These are phyloP conservation scores for Halictus quadricinctus DNA, from an alignment of 2,888 invertebrate species.

Conservation along the genomic window DNA sequence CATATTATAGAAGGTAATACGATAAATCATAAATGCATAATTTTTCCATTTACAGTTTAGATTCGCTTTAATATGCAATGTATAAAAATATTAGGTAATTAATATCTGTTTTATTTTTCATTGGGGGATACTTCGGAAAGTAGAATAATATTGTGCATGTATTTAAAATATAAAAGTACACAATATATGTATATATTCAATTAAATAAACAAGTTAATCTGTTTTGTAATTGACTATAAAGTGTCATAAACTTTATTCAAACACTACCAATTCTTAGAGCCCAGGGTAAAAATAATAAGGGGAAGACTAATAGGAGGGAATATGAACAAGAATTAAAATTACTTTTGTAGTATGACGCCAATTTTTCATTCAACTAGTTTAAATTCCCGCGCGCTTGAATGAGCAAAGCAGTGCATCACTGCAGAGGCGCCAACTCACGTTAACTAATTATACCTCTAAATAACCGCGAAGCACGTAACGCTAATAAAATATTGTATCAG, in stretches of 20 bases:
- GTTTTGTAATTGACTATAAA: constrained; percentile 29
- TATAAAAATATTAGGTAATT: background rate
- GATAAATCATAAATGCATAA: constrained; percentile 23
- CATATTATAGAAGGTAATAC: constrained; percentile 21
- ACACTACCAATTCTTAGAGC: too few relatives aligned
- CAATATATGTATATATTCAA: constrained; percentile 38
- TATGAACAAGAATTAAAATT: too few relatives aligned
- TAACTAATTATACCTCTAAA: background rate
- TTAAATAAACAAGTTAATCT: constrained; percentile 39
- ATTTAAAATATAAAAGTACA: constrained; percentile 34
- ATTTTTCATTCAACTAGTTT: background rate
- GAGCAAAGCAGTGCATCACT: background rate
- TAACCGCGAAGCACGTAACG: background rate
- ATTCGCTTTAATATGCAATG: constrained; percentile 14
- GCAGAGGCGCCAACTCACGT: background rate
- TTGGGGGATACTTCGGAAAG: constrained; percentile 9
- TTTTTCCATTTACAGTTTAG: constrained; percentile 20
- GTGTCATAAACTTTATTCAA: background rate
- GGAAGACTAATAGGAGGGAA: background rate
- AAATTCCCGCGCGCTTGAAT: background rate
- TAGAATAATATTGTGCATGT: constrained; percentile 29
- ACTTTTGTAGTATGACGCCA: background rate
- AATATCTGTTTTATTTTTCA: constrained; percentile 17
- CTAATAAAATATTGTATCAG: constrained; percentile 4
- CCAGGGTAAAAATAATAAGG: background rate